A percentile compares a stretch with the other conserved stretches of the same genome.
These are phyloP conservation scores for Macrotis lagotis DNA, from an alignment of 2,113 vertebrate species.

Conservation along the genomic window DNA sequence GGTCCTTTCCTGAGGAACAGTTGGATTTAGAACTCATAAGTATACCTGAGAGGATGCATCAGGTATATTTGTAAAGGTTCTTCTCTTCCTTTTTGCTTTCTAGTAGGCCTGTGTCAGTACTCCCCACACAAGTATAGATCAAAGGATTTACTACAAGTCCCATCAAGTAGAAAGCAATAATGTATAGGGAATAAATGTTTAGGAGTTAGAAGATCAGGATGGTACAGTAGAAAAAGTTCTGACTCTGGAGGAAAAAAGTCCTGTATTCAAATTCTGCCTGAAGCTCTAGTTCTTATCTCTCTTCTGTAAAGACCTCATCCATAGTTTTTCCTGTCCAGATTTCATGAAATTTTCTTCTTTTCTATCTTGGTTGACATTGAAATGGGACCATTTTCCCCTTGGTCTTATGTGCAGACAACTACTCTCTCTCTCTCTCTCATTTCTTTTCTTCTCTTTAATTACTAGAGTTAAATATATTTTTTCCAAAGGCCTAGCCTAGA, in stretches of 20 bases:
- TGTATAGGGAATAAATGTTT: not conserved
- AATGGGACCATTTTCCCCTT: not conserved
- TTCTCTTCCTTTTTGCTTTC: not conserved
- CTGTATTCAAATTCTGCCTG: not conserved
- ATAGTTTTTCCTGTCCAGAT: not conserved
- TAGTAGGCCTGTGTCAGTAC: not conserved
- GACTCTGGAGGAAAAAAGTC: no score
- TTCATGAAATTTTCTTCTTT: not conserved
- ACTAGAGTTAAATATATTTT: not conserved
- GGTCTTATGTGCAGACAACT: not conserved
- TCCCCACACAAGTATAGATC: not conserved
- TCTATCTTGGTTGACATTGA: not conserved
- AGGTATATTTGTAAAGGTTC: not conserved
- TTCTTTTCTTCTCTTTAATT: not conserved
- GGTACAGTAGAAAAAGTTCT: no score
- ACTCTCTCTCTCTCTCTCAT: not conserved
- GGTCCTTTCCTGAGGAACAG: not conserved
- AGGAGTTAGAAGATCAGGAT: not conserved
- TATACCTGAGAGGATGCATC: not conserved
- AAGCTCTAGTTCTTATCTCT: not conserved
- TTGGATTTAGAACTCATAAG: not conserved
- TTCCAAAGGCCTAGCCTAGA: not conserved
- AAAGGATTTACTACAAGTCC: not conserved
- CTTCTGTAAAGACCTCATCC: not conserved
- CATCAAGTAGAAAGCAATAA: not conserved